phyloP scores from a whole-genome alignment of 2,888 invertebrate genomes.

The Siphonodentalium dalli region DNA sequence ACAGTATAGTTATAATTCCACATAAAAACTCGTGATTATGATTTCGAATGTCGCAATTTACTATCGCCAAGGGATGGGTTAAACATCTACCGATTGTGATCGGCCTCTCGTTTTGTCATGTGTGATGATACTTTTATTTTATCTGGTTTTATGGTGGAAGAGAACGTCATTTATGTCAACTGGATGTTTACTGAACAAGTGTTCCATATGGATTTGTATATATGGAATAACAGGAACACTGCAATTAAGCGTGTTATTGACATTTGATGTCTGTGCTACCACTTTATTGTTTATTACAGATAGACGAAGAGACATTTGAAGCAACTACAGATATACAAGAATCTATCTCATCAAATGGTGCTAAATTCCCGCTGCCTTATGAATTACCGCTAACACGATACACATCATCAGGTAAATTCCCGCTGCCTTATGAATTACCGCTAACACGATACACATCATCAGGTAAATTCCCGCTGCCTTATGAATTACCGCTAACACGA shows the following conservation, averaged over 20 bases:
- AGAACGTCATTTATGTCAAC: constrained; percentile 8
- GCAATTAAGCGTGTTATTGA: too few relatives aligned
- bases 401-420: constrained; percentile 64
- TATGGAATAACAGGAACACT: too few relatives aligned
- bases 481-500: constrained; percentile 80
- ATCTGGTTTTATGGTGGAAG: background rate
- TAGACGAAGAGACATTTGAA: constrained; percentile 28
- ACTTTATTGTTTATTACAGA: constrained; percentile 11
- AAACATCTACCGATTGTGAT: too few relatives aligned
- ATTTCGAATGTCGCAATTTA: too few relatives aligned
- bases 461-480: constrained; percentile 73
- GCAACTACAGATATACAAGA: constrained; percentile 32
- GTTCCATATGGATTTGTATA: background rate
- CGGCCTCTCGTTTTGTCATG: too few relatives aligned
- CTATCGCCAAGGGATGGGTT: too few relatives aligned
- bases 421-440: constrained; percentile 85
- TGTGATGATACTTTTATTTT: background rate
- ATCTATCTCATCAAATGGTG: constrained; percentile 20
- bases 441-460: constrained; percentile 73
- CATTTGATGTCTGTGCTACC: background rate
- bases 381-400: constrained; percentile 83
- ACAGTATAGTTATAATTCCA: too few relatives aligned
- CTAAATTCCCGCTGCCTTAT: constrained; percentile 76
- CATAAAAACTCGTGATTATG: too few relatives aligned
- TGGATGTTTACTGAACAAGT: background rate